Evolutionary conservation across 2,888 invertebrate species (phyloP).

Genomic region (Limenitis arthemis): DNA sequence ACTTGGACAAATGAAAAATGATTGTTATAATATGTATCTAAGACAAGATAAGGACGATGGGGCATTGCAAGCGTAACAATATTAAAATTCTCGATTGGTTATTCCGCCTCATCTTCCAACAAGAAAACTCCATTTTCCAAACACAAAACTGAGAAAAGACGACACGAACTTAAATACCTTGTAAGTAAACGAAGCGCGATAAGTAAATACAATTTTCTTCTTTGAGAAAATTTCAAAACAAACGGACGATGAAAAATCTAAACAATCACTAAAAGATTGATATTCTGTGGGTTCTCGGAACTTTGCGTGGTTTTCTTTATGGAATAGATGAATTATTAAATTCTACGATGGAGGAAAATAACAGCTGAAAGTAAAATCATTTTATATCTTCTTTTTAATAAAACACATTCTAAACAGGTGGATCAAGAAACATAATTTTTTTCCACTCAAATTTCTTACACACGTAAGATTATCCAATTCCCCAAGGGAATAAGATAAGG

Average conservation of each 20-base stretch:
- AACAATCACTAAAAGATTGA: slow-evolving; percentile 34
- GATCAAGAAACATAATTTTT: too few species aligned
- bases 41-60: slow-evolving; percentile 28
- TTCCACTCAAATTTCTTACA: too few species aligned
- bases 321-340: not conserved
- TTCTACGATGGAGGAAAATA: not conserved
- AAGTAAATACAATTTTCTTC: slow-evolving; percentile 62
- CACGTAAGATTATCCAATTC: too few species aligned
- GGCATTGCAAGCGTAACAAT: slow-evolving; percentile 44
- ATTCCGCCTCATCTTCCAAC: slow-evolving; percentile 55
- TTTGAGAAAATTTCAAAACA: slow-evolving; percentile 56
- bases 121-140: slow-evolving; percentile 68
- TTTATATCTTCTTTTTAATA: too few species aligned
- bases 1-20: too few species aligned
- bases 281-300: slow-evolving; percentile 1
- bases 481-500: too few species aligned
- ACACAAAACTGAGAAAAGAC: slow-evolving; percentile 59
- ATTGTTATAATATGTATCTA: too few species aligned
- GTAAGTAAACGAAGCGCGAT: slow-evolving; percentile 68
- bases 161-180: slow-evolving; percentile 65
- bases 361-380: too few species aligned
- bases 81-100: slow-evolving; percentile 58
- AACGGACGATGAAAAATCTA: slow-evolving; percentile 51
- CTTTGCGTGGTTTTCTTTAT: not conserved
- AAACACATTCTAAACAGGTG: too few species aligned